Conservation (phyloP, 64 coral and sea anemone genomes). For the Astreopora myriophthalma region DNA sequence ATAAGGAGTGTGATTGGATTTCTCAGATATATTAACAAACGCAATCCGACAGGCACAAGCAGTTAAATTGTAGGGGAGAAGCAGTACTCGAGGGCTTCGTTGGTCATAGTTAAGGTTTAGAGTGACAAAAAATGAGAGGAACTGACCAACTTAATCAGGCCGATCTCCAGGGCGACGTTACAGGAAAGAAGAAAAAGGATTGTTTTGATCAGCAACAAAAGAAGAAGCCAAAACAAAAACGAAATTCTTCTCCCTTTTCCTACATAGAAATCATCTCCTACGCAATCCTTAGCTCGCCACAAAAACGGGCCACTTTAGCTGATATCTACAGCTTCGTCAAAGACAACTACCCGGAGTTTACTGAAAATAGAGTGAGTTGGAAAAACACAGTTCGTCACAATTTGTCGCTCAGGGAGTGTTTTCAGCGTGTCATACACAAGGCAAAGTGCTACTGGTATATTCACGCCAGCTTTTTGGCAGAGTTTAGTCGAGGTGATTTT, state of each 20-base stretch:
- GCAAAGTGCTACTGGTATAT: not conserved
- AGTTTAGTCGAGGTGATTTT: too few relatives aligned
- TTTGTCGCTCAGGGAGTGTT: conserved; percentile 7
- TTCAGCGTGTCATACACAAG: not conserved
- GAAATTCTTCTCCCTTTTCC: not conserved
- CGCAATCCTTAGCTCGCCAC: conserved; percentile 20
- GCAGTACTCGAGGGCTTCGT: too few relatives aligned
- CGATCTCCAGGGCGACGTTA: too few relatives aligned
- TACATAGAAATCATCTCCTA: conserved; percentile 1
- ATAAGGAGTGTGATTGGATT: too few relatives aligned
- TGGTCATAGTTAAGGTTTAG: too few relatives aligned
- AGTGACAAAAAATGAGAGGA: too few relatives aligned
- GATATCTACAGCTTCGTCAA: conserved; percentile 27
- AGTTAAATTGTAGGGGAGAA: too few relatives aligned
- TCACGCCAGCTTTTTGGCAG: conserved; percentile 11
- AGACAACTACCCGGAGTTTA: not conserved
- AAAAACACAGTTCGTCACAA: conserved; percentile 46
- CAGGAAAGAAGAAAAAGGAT: not conserved
- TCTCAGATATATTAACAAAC: too few relatives aligned
- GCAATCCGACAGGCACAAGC: too few relatives aligned
- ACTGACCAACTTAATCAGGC: too few relatives aligned
- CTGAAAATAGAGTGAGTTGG: conserved; percentile 7
- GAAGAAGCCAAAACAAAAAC: not conserved
- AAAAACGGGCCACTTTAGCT: not conserved
- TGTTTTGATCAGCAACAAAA: not conserved